Conservation (phyloP, 2,113 vertebrate genomes). For the crab-eating macaque (Macaca fascicularis) region DNA sequence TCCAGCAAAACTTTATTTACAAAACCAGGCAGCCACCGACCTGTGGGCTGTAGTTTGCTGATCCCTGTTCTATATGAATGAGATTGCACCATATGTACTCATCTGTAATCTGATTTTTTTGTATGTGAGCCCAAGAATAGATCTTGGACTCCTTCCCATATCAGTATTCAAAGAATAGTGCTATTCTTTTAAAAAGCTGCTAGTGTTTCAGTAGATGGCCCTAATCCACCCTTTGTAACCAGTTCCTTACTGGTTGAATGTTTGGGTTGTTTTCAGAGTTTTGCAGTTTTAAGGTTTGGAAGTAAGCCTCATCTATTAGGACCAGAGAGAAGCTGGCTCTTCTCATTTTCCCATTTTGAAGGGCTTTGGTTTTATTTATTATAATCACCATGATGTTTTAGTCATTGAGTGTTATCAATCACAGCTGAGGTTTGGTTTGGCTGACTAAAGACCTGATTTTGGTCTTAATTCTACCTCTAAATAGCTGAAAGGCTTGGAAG, state of each 20-base stretch:
- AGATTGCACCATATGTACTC: neutral
- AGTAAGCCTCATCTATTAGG: neutral
- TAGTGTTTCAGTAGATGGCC: neutral
- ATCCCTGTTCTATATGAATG: neutral
- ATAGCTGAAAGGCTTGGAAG: conserved; percentile 10
- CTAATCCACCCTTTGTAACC: neutral
- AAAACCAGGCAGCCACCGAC: neutral
- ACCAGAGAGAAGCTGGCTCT: conserved; percentile 19
- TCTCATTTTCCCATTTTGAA: neutral
- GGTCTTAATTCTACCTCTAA: conserved; percentile 44
- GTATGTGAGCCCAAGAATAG: neutral
- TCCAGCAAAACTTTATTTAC: conserved; percentile 46
- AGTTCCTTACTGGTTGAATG: neutral
- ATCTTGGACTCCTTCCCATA: neutral
- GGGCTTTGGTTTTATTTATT: conserved; percentile 37
- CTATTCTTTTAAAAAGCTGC: neutral
- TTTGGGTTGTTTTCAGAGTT: neutral
- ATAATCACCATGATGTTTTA: neutral
- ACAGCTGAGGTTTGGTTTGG: conserved; percentile 1
- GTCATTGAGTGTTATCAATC: conserved; percentile 49
- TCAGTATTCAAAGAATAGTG: neutral
- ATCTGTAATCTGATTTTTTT: neutral
- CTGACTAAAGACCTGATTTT: neutral
- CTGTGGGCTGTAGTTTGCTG: neutral
- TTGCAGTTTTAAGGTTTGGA: neutral